Evolutionary conservation across 2,888 invertebrate species (phyloP), one percentile per base, ranked within the genome.

Genomic region (Aplocera efformata): DNA sequence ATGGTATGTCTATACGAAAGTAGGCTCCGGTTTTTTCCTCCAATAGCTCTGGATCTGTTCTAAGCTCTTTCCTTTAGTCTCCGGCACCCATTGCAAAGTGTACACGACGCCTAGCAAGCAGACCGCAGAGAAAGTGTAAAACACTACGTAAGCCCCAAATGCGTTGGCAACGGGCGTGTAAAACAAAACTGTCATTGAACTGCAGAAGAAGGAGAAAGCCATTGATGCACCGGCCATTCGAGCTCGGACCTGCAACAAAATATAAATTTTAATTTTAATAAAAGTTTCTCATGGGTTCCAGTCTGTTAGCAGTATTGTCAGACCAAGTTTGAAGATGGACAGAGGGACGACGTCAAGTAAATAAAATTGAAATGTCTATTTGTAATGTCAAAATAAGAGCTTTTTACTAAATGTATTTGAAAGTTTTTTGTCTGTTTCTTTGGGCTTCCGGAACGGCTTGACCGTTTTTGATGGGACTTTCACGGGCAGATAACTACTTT

Each of bases 11-110:
- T 48, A 78, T 2, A 78, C 76, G 47, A 64, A 69, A 7, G 60
- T 67, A 1, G 77, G 74, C 23, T 65, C 64, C 1, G 77, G 72
- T 21, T 68, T 65, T 20, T 52, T 56, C 33, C 67, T 67, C 80
- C 80, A 80, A 48, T 64, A 70, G 28, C 52, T 59, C 13, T 72
- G 67, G 32, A 88, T 88, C 9, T 77, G 62, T 11, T 77, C 67
- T 25, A 89, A 60, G 20, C 67, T 74, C 54, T 81, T 83, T 1
- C 85, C 88, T 40, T 79, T 88, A 0, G 89, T 89, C 60, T 89
- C 89, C 0, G 89, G 89, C 1, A 89, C 81, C 53, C 70, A 79
- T 0, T 83, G 48, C 1, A 81, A 42, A 1, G 83, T 79, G 51
- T 86, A 86, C 0, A 86, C 3, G 0, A 74, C 72, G 0, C 86